Conservation (phyloP, 2,797 vertebrate species). For the Lepidocolaptes lacrymiger region DNA sequence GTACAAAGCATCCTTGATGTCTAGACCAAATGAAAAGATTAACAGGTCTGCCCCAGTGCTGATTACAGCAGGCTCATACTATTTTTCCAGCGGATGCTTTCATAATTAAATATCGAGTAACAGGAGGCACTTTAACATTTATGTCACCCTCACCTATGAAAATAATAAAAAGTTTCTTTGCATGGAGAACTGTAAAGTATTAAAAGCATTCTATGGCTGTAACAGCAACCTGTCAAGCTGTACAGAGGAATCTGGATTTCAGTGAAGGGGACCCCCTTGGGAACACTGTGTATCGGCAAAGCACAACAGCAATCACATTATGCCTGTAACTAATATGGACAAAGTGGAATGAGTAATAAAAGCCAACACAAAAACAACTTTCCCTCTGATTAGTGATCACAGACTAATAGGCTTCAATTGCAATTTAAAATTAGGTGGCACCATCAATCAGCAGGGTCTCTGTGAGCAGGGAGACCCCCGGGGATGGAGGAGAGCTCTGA, state of each 20-base stretch:
- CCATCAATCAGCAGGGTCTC: background rate
- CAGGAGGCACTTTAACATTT: constrained; percentile 20
- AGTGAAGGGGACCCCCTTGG: background rate
- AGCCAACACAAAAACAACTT: constrained; percentile 14
- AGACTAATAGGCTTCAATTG: constrained; percentile 21
- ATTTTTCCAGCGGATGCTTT: constrained; percentile 50
- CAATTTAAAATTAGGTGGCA: constrained; percentile 1
- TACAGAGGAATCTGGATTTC: background rate
- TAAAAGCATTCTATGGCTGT: background rate
- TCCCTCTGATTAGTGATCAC: background rate
- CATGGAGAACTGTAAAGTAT: background rate
- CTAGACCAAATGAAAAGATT: constrained; percentile 55
- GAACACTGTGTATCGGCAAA: background rate
- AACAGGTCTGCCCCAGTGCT: constrained; percentile 16
- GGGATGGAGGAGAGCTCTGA: fast-evolving
- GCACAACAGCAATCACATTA: constrained; percentile 20
- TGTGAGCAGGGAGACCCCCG: background rate
- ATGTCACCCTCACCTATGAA: constrained; percentile 26
- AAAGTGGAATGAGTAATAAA: constrained; percentile 40
- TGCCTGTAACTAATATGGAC: constrained; percentile 20
- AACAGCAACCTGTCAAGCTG: background rate
- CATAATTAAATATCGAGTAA: constrained; percentile 55
- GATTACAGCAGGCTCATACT: constrained; percentile 12
- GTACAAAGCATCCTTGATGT: constrained; percentile 53
- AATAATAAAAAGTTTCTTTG: constrained; percentile 1